phyloP scores from a whole-genome alignment of 2,113 vertebrate species.

The Telmatochromis sp. region DNA sequence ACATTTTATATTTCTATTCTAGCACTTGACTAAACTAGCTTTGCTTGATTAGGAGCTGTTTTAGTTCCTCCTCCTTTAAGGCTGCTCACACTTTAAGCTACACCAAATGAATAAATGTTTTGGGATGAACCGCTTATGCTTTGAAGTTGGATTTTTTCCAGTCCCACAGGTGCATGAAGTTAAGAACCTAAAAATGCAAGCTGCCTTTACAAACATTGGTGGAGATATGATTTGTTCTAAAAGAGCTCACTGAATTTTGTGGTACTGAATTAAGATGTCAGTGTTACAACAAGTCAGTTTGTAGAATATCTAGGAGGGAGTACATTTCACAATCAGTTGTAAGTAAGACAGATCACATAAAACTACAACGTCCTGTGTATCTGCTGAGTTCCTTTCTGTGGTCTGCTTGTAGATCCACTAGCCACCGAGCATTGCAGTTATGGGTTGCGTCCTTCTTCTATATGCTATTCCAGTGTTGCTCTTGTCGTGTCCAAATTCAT shows the following conservation, averaged over 20 bases:
- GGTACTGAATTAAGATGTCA: not conserved
- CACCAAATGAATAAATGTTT: not conserved
- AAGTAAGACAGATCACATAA: not conserved
- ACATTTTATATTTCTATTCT: not conserved
- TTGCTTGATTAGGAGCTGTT: not conserved
- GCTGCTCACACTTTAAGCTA: not conserved
- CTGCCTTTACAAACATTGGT: not conserved
- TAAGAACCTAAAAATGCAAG: not conserved
- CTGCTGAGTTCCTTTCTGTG: not conserved
- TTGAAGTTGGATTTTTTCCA: not conserved
- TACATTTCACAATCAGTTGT: not conserved
- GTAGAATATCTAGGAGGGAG: not conserved
- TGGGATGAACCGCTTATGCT: not conserved
- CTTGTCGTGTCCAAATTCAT: no score
- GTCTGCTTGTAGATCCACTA: not conserved
- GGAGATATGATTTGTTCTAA: not conserved
- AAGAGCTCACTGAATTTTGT: not conserved
- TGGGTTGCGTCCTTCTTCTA: not conserved
- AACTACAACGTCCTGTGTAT: not conserved
- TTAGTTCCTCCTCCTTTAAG: not conserved
- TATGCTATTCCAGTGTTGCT: not conserved
- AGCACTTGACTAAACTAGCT: not conserved
- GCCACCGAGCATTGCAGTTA: accelerated
- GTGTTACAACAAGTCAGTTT: not conserved
- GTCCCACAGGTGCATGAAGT: not conserved